A percentile compares a stretch with the other conserved stretches of the same genome.
These are phyloP conservation scores for Entelurus aequoreus DNA, from an alignment of 2,113 vertebrate genomes.

Conservation along the genomic window DNA sequence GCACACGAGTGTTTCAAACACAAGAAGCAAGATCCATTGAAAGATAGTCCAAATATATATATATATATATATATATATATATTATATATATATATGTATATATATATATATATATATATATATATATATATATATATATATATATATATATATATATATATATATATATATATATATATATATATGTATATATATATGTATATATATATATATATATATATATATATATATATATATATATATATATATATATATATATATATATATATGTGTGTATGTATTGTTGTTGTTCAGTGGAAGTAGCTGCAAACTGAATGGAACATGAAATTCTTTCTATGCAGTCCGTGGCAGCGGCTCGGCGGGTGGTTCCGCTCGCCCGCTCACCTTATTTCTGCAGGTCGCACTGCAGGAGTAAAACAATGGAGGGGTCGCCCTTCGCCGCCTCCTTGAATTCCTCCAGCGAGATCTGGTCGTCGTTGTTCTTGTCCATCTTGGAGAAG, in stretches of 20 bases:
- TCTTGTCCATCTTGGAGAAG: conserved; percentile 99
- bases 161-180: too few species aligned
- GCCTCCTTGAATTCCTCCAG: conserved; percentile 99
- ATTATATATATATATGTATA: too few species aligned
- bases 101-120: too few species aligned
- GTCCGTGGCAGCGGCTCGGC: conserved; percentile 72
- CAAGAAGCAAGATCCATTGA: conserved; percentile 99
- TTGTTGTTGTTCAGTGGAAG: conserved; percentile 66
- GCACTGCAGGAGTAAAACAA: conserved; percentile 98
- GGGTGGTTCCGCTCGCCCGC: conserved; percentile 51
- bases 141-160: too few species aligned
- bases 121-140: too few species aligned
- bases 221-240: too few species aligned
- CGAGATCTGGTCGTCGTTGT: conserved; percentile 98
- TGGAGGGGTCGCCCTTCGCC: conserved; percentile 97
- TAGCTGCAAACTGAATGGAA: conserved; percentile 99
- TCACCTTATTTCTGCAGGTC: conserved; percentile 97
- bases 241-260: too few species aligned
- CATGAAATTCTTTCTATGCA: conserved; percentile 87
- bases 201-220: too few species aligned
- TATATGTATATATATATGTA: conserved; percentile 55
- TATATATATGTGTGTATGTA: too few species aligned
- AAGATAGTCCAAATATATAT: conserved; percentile 93
- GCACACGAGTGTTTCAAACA: conserved; percentile 99
- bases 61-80: too few species aligned